Conservation (phyloP, 2,797 vertebrate species). For the Oryzias sinensis region DNA sequence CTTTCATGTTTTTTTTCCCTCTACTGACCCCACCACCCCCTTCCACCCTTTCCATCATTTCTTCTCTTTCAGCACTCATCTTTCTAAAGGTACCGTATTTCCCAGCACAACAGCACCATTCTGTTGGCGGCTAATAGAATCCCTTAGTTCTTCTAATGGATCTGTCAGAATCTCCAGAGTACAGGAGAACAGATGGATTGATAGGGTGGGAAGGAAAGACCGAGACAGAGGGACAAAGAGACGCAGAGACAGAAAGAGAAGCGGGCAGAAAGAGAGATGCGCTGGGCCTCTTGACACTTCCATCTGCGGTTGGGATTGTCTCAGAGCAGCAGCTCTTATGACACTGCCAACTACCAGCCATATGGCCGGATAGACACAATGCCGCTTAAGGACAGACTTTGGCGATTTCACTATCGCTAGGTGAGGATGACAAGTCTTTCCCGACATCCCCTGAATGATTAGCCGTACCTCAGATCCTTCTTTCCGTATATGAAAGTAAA, state of each 20-base stretch:
- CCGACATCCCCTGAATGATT: not conserved
- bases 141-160: slow-evolving; percentile 68
- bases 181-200: slow-evolving; percentile 61
- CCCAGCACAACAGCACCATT: slow-evolving; percentile 64
- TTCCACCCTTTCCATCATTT: slow-evolving; percentile 51
- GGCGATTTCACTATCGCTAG: slow-evolving; percentile 23
- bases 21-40: slow-evolving; percentile 50
- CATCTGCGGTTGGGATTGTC: slow-evolving; percentile 34
- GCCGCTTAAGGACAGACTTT: slow-evolving; percentile 27
- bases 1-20: slow-evolving; percentile 43
- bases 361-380: slow-evolving; percentile 34
- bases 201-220: slow-evolving; percentile 40
- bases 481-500: not conserved
- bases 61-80: slow-evolving; percentile 64
- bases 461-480: not conserved
- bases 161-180: slow-evolving; percentile 67
- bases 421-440: slow-evolving; percentile 18
- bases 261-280: slow-evolving; percentile 4
- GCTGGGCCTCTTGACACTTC: slow-evolving; percentile 24
- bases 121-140: slow-evolving; percentile 71
- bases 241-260: slow-evolving; percentile 20
- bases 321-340: slow-evolving; percentile 41
- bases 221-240: slow-evolving; percentile 32
- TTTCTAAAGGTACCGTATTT: slow-evolving; percentile 53
- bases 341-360: slow-evolving; percentile 38